Evolutionary conservation across 2,797 vertebrate genomes (phyloP).

Genomic region (Phataginus tetradactyla): DNA sequence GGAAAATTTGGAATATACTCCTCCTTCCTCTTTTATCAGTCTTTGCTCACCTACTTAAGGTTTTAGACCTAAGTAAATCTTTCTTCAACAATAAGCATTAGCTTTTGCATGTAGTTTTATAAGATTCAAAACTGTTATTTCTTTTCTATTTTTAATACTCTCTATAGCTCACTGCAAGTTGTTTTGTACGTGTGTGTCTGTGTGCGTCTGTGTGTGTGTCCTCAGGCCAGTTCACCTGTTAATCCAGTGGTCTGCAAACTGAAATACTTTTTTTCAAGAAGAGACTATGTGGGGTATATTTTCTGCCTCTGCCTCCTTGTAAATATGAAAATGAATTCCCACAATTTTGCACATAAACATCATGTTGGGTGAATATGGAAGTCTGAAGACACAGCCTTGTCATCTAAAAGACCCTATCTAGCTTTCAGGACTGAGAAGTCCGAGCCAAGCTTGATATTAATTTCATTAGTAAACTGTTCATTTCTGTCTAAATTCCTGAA

Average conservation of each 20-base stretch:
- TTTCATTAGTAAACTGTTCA: not conserved
- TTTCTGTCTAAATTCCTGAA: not conserved
- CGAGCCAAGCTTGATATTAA: not conserved
- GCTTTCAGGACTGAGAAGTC: not conserved
- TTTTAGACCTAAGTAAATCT: not conserved
- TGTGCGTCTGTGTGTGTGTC: not conserved
- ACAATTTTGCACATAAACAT: not conserved
- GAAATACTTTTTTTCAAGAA: not conserved
- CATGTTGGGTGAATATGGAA: not conserved
- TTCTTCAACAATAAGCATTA: not conserved
- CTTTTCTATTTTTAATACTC: not conserved
- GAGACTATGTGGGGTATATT: not conserved
- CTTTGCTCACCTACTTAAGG: not conserved
- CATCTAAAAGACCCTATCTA: not conserved
- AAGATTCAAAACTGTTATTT: not conserved
- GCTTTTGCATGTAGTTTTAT: not conserved
- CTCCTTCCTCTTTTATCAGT: not conserved
- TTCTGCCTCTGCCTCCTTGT: not conserved
- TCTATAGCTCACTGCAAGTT: not conserved
- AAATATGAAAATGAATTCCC: slow-evolving; percentile 30
- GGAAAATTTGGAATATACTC: not conserved
- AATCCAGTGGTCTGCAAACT: not conserved
- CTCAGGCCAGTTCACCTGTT: not conserved
- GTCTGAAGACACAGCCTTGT: not conserved
- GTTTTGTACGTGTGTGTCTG: not conserved